Evolutionary conservation across 1,140 invertebrate genomes (phyloP), one percentile per base, ranked within the genome.

Genomic region (Drosophila burlai): DNA sequence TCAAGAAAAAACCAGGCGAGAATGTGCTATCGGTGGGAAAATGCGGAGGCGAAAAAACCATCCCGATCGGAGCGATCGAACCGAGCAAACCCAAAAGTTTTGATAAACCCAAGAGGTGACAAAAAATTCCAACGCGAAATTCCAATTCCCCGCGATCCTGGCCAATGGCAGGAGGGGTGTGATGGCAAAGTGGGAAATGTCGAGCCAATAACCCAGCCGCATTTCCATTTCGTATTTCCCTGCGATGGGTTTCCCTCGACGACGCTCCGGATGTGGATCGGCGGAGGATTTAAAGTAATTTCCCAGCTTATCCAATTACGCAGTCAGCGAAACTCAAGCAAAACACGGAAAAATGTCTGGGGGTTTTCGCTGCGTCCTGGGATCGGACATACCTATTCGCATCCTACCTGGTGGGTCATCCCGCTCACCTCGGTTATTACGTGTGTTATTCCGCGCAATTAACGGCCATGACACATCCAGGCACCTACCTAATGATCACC

Each of bases 251-350:
- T 89, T 89, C 50, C 85, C 85, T 81, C 42, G 66, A 10, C 62
- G 9, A 47, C 34, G 52, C 63, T 78, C 82, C 86, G 86, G 86
- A 91, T 91, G 77, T 91, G 86, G 86, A 91, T 91, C 86, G 78
- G 80, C 64, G 61, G 65, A 55, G 83, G 86, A 84, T 90, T 92
- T 81, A 80, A 82, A 83, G 83, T 87, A 82, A 91, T 91, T 90
- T 83, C 83, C 85, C 85, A 76, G 78, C 71, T 92, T 90, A 92
- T 90, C 90, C 85, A 92, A 92, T 92, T 92, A 92, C 80, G 85
- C 81, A 92, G 90, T 92, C 90, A 91, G 76, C 80, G 57, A 86
- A 91, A 90, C 73, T 90, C 84, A 89, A 87, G 84, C 84, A 81
- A 83, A 91, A 83, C 71, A 66, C 64, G 65, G 38, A 74, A 57